A percentile compares a stretch with the other conserved stretches of the same genome.
phyloP scores from a whole-genome alignment of 1,140 invertebrate species.

The Cyphomyrmex costatus region DNA sequence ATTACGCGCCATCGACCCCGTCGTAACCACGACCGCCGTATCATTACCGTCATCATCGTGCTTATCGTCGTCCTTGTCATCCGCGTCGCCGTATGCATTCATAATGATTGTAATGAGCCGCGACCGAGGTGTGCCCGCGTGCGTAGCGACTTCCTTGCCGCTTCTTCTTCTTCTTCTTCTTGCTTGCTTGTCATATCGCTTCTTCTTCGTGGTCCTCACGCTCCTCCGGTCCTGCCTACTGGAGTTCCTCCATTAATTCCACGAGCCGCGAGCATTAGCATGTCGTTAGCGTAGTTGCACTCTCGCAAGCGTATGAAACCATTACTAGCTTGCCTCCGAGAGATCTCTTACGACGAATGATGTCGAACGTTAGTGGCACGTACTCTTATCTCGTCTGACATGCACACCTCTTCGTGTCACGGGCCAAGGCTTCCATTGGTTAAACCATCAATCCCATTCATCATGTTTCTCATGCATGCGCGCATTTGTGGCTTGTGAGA shows the following conservation, averaged over 20 bases:
- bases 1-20: slow-evolving; percentile 59
- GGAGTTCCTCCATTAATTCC: slow-evolving; percentile 75
- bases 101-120: slow-evolving; percentile 68
- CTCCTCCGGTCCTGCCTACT: slow-evolving; percentile 36
- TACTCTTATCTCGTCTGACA: slow-evolving; percentile 13
- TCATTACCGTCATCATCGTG: slow-evolving; percentile 59
- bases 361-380: slow-evolving; percentile 49
- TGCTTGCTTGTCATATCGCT: slow-evolving; percentile 14
- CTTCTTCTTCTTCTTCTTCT: slow-evolving; percentile 16
- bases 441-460: slow-evolving; percentile 43
- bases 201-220: slow-evolving; percentile 45
- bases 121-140: slow-evolving; percentile 43
- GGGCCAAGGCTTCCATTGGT: slow-evolving; percentile 54
- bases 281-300: slow-evolving; percentile 71
- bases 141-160: slow-evolving; percentile 14
- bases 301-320: slow-evolving; percentile 71
- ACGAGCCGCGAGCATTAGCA: slow-evolving; percentile 74
- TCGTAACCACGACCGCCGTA: slow-evolving; percentile 25
- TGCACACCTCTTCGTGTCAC: slow-evolving; percentile 67
- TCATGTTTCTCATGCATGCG: slow-evolving; percentile 34
- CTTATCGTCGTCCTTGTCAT: slow-evolving; percentile 62
- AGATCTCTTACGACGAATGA: slow-evolving; percentile 31
- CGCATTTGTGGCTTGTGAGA: slow-evolving; percentile 15
- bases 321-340: slow-evolving; percentile 55
- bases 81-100: slow-evolving; percentile 44